Conservation (phyloP, 2,797 vertebrate genomes). For the Enteromius mattozi region DNA sequence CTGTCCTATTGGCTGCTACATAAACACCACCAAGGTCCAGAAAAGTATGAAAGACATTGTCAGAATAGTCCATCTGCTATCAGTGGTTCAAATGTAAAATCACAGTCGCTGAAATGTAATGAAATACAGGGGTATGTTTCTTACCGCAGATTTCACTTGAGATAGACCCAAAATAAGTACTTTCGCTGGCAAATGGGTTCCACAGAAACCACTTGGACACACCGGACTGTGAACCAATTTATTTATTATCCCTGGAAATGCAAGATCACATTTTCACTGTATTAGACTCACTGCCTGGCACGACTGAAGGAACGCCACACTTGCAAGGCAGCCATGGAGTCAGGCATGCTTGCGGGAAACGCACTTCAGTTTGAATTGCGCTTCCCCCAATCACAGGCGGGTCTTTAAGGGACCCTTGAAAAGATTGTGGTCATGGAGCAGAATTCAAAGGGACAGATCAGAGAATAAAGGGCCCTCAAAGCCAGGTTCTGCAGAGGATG, state of each 20-base stretch:
- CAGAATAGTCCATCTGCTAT: no score
- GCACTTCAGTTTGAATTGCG: conserved; percentile 57
- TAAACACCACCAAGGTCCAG: no score
- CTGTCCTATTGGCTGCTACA: no score
- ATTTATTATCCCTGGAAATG: conserved; percentile 51
- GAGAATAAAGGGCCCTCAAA: conserved; percentile 71
- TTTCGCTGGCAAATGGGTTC: conserved; percentile 29
- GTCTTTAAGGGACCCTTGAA: conserved; percentile 64
- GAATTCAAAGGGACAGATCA: conserved; percentile 75
- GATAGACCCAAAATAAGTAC: conserved; percentile 59
- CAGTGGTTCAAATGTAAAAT: background rate
- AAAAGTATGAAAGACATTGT: no score
- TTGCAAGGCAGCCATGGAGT: conserved; percentile 50
- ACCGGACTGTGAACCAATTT: conserved; percentile 30
- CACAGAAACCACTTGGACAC: conserved; percentile 34
- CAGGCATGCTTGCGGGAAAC: conserved; percentile 55
- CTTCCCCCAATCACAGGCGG: conserved; percentile 57
- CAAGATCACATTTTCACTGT: conserved; percentile 39
- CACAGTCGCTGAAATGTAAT: conserved; percentile 72
- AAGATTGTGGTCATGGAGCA: conserved; percentile 75
- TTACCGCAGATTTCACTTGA: conserved; percentile 71
- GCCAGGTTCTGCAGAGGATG: conserved; percentile 49
- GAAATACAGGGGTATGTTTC: conserved; percentile 71
- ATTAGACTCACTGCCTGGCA: conserved; percentile 40
- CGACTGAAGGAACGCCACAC: conserved; percentile 36